Percentiles rank a stretch among this genome's conserved stretches.
Evolutionary conservation across 2,797 vertebrate species (phyloP).

Genomic region (Mergus octosetaceus): DNA sequence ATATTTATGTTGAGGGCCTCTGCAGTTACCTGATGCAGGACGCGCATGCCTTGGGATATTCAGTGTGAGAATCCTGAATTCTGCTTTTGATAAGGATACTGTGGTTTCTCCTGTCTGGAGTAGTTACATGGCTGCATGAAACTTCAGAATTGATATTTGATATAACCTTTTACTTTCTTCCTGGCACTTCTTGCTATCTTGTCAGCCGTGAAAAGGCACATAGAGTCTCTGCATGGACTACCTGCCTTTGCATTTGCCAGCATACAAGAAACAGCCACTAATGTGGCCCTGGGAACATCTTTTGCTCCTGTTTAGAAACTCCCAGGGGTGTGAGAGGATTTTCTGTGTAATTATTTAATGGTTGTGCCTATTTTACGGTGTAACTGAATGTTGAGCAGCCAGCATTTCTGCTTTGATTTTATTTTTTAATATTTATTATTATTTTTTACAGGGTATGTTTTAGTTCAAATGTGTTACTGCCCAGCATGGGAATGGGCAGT

Average conservation of each 20-base stretch:
- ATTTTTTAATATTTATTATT: background rate
- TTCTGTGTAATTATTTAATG: background rate
- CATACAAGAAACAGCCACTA: background rate
- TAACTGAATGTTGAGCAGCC: background rate
- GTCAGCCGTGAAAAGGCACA: background rate
- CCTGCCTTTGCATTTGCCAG: background rate
- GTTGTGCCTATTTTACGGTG: background rate
- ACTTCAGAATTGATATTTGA: background rate
- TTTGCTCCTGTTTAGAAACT: background rate
- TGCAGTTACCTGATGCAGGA: background rate
- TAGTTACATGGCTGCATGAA: background rate
- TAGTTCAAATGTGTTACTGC: background rate
- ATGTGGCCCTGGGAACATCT: background rate
- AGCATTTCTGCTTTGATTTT: background rate
- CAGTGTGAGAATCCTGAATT: background rate
- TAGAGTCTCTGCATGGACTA: background rate
- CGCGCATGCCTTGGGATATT: background rate
- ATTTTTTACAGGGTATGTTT: background rate
- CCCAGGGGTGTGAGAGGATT: background rate
- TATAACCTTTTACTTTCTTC: background rate
- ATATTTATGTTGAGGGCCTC: background rate
- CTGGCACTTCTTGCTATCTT: background rate
- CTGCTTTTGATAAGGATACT: background rate
- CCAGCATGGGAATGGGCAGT: background rate
- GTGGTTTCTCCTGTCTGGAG: background rate